phyloP scores from a whole-genome alignment of 1,140 invertebrate species.

The Drosophila ogumai region DNA sequence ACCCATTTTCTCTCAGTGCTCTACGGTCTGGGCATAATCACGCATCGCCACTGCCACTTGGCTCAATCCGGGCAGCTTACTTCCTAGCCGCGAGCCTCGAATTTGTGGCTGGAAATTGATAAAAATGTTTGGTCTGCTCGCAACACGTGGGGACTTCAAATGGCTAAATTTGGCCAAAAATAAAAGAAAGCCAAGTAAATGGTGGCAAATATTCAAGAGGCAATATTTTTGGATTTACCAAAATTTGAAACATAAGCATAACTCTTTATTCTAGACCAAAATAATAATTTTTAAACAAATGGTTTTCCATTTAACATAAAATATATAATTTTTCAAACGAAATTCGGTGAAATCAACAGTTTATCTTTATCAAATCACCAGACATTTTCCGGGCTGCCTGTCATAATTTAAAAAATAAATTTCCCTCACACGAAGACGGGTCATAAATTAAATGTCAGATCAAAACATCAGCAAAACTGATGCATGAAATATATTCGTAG shows the following conservation, averaged over 20 bases:
- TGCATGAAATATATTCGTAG: constrained; percentile 18
- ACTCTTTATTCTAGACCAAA: background rate
- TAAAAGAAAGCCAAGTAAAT: background rate
- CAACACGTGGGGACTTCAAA: constrained; percentile 51
- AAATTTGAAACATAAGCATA: background rate
- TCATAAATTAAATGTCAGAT: constrained; percentile 52
- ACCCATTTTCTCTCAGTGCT: background rate
- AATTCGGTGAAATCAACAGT: constrained; percentile 23
- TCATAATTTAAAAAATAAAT: constrained; percentile 20
- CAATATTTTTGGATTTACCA: background rate
- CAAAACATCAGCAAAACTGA: constrained; percentile 33
- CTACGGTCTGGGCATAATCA: constrained; percentile 48
- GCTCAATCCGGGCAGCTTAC: constrained; percentile 69
- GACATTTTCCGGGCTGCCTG: constrained; percentile 21
- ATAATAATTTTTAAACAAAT: background rate
- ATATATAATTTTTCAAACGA: background rate
- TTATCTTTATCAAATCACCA: constrained; percentile 14
- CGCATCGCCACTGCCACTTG: constrained; percentile 60
- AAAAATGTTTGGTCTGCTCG: constrained; percentile 54
- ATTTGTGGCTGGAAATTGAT: constrained; percentile 60
- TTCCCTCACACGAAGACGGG: constrained; percentile 19
- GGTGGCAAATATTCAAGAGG: constrained; percentile 1
- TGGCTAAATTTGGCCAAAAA: constrained; percentile 50
- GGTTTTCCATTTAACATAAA: background rate
- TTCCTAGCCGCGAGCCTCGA: constrained; percentile 24